phyloP scores from a whole-genome alignment of 2,113 vertebrate species.

The Columba livia region DNA sequence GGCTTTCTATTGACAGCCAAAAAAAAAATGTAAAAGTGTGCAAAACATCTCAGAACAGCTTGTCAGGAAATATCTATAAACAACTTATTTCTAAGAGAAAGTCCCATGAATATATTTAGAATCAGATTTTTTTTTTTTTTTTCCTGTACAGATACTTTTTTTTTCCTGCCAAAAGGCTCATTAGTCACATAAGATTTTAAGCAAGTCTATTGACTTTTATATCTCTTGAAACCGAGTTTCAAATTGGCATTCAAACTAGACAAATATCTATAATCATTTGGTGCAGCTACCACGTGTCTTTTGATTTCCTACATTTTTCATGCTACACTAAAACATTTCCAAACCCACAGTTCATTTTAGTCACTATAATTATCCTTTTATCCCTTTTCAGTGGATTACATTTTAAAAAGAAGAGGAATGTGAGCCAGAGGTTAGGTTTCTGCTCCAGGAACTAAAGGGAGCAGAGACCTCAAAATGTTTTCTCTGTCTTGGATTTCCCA shows the following conservation, averaged over 20 bases:
- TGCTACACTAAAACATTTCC: neutral
- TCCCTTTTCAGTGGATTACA: neutral
- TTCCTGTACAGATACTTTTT: neutral
- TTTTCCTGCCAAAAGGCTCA: neutral
- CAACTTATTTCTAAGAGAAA: neutral
- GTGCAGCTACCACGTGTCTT: neutral
- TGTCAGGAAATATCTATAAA: neutral
- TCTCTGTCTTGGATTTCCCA: neutral
- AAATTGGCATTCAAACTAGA: neutral
- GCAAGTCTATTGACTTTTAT: neutral
- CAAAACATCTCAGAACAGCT: neutral
- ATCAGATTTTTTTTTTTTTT: neutral
- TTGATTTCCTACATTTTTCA: neutral
- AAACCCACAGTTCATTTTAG: neutral
- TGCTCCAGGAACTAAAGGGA: neutral
- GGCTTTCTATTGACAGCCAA: neutral
- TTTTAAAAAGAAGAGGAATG: neutral
- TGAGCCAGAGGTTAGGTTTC: neutral
- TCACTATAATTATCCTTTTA: neutral
- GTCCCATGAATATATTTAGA: neutral
- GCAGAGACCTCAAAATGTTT: neutral
- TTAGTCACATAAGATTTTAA: neutral
- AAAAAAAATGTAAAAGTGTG: neutral
- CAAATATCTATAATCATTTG: neutral
- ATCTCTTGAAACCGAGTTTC: neutral